Base-by-base conservation (phyloP, 2,113 vertebrate genomes). In the Porphyrio hochstetteri region DNA sequence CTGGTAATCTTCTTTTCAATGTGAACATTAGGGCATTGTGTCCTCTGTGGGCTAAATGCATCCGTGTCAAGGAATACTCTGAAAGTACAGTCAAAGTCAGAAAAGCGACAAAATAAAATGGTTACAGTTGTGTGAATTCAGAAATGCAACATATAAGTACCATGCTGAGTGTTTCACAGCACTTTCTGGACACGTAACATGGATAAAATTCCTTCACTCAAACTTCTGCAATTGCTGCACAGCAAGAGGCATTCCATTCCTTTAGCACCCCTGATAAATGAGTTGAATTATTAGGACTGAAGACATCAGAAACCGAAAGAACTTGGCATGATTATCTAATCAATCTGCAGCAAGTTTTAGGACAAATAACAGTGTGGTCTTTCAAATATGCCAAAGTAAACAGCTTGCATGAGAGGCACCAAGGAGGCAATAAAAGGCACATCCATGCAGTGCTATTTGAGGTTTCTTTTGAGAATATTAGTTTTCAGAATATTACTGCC, bases 381-480 rank as follows among this genome's bases (percentile, higher is more conserved):
- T 93, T 91, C 86, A 92, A 92, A 82, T 84, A 87, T 65, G 75
- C 78, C 88, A 82, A 40, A 90, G 35, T 88, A 95, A 95, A 93
- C 64, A 87, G 69, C 77, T 93, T 92, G 65, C 67, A 63, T 61
- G 87, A 91, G 53, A 87, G 57, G 35, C 29, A 84, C 13, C 24
- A 76, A 85, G 68, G 57, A 92, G 50, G 48, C 69, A 67, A 78
- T 65, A 53, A 87, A 92, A 92, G 57, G 38, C 65, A 55, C 50
- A 85, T 69, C 28, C 24, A 16, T 56, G 28, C 27, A 48, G 29
- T 71, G 56, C 35, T 57, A 71, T 84, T 64, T 84, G 65, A 82
- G 21, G 17, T 84, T 93, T 78, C 52, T 88, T 81, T 82, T 67
- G 48, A 61, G 67, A 95, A 64, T 79, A 71, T 72, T 82, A 56